These are phyloP conservation scores for Tetragonula carbonaria DNA, from an alignment of 2,888 invertebrate genomes.

Conservation along the genomic window DNA sequence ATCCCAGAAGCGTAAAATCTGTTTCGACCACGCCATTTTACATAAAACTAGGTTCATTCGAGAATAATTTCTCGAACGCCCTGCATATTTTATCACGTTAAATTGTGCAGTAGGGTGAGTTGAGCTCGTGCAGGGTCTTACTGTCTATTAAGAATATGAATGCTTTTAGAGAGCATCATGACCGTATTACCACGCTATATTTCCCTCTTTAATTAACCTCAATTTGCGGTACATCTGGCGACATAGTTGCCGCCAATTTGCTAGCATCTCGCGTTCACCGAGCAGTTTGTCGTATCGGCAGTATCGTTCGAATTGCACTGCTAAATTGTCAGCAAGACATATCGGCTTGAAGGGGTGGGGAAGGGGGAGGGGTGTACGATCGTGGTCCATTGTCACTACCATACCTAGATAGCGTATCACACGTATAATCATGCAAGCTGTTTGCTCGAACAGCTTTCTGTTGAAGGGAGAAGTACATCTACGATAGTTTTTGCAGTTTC, in stretches of 20 bases:
- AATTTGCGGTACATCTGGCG: conserved; percentile 57
- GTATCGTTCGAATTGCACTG: conserved; percentile 29
- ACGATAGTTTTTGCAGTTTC: conserved; percentile 31
- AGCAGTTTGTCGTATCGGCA: conserved; percentile 53
- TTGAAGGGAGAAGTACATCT: conserved; percentile 17
- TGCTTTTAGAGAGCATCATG: conserved; percentile 38
- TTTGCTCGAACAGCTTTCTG: conserved; percentile 17
- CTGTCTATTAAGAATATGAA: conserved; percentile 36
- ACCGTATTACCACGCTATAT: conserved; percentile 32
- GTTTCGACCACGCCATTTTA: neutral
- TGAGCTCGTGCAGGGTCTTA: conserved; percentile 1
- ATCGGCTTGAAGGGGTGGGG: conserved; percentile 14
- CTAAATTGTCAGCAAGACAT: conserved; percentile 54
- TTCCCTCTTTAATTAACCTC: conserved; percentile 58
- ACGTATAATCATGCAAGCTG: conserved; percentile 9
- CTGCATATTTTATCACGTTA: neutral
- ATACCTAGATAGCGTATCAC: neutral
- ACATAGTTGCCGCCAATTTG: conserved; percentile 56
- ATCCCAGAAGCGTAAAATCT: neutral
- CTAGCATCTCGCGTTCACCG: conserved; percentile 48
- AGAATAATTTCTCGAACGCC: neutral
- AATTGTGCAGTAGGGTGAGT: neutral
- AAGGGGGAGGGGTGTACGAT: conserved; percentile 13
- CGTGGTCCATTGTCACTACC: conserved; percentile 32
- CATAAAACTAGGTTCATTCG: neutral